A percentile compares a stretch with the other conserved stretches of the same genome.
These are phyloP conservation scores for Danio kyathit DNA, from an alignment of 2,797 vertebrate genomes.

Conservation along the genomic window DNA sequence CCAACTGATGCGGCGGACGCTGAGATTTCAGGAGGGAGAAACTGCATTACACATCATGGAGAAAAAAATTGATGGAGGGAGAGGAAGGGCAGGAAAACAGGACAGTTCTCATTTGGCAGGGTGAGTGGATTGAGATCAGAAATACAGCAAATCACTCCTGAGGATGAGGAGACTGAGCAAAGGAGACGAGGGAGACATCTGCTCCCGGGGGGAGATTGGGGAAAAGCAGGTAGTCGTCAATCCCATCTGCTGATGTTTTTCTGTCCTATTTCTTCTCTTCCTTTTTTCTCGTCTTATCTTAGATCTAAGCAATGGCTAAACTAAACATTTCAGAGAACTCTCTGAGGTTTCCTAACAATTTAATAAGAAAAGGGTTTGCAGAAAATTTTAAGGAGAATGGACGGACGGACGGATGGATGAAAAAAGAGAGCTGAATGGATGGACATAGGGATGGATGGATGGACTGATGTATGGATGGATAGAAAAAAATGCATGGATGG, in stretches of 20 bases:
- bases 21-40: background rate
- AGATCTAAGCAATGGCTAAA: background rate
- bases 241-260: slow-evolving; percentile 50
- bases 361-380: too few relatives aligned
- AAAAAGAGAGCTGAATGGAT: too few relatives aligned
- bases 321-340: background rate
- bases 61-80: background rate
- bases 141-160: slow-evolving; percentile 43
- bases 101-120: slow-evolving; percentile 34
- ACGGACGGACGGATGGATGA: too few relatives aligned
- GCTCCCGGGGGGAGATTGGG: slow-evolving; percentile 21
- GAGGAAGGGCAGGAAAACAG: slow-evolving; percentile 21
- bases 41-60: background rate
- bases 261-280: slow-evolving; percentile 18
- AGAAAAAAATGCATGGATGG: background rate
- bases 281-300: background rate
- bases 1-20: slow-evolving; percentile 7
- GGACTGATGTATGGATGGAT: too few relatives aligned
- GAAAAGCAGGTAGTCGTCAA: slow-evolving; percentile 41
- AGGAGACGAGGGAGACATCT: background rate
- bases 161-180: slow-evolving; percentile 16
- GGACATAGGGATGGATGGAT: too few relatives aligned
- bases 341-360: background rate
- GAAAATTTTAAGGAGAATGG: background rate
- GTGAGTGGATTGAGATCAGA: slow-evolving; percentile 45